Percentiles rank a stretch among this genome's conserved stretches.
Conservation (phyloP, 2,888 invertebrate species). For the Tenthredo scrophulariae region DNA sequence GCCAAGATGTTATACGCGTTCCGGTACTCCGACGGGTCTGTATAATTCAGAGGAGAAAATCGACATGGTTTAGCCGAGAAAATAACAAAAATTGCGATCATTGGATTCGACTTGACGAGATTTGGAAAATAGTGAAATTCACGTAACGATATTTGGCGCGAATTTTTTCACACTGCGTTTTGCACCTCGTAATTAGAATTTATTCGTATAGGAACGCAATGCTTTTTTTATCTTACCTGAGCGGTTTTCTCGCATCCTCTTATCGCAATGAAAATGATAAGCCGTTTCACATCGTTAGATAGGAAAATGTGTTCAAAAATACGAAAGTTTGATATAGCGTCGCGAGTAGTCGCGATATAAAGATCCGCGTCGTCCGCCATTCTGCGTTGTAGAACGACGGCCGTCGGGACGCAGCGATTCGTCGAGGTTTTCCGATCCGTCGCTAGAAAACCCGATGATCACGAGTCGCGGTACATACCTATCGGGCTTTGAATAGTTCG, state of each 20-base stretch:
- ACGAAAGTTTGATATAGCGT: background rate
- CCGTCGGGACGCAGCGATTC: slow-evolving; percentile 41
- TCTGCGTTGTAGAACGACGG: slow-evolving; percentile 24
- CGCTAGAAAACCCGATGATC: background rate
- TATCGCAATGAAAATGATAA: background rate
- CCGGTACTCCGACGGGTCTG: background rate
- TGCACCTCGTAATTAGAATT: background rate
- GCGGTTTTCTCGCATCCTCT: background rate
- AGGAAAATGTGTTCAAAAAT: background rate
- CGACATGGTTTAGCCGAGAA: background rate
- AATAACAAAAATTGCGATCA: background rate
- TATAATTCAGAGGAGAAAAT: background rate
- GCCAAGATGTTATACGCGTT: background rate
- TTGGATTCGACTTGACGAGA: background rate
- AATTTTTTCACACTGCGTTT: background rate
- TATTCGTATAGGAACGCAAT: background rate
- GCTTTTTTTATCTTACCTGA: background rate
- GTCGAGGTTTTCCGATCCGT: background rate
- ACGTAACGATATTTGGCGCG: background rate
- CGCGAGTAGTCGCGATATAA: background rate
- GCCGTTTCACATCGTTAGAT: background rate
- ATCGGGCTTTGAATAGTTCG: slow-evolving; percentile 52
- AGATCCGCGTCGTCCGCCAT: slow-evolving; percentile 20
- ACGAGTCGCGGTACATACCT: slow-evolving; percentile 68
- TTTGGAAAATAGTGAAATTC: background rate